Percentiles rank a stretch among this genome's conserved stretches.
Evolutionary conservation across 2,888 invertebrate species (phyloP).

Genomic region (Sesia bembeciformis): DNA sequence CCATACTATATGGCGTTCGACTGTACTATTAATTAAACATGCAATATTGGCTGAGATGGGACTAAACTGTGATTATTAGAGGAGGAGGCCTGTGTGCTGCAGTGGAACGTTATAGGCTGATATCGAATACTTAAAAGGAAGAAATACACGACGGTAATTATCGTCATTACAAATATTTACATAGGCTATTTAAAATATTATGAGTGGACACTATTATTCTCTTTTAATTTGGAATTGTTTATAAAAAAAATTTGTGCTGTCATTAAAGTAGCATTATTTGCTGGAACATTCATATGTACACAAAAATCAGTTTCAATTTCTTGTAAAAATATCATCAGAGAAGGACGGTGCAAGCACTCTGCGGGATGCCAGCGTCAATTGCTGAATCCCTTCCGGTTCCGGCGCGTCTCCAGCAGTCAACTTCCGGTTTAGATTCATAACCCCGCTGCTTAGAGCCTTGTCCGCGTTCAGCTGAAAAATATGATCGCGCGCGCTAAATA

Average conservation of each 20-base stretch:
- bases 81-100: no score
- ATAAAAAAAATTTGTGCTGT: background rate
- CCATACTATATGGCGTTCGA: no score
- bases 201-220: background rate
- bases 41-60: no score
- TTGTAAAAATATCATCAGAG: conserved; percentile 30
- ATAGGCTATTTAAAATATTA: background rate
- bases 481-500: conserved; percentile 33
- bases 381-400: conserved; percentile 67
- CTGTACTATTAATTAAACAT: no score
- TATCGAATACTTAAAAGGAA: background rate
- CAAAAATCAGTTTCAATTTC: conserved; percentile 21
- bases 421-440: conserved; percentile 49
- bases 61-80: no score
- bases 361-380: conserved; percentile 55
- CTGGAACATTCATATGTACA: background rate
- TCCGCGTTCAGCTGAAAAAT: conserved; percentile 38
- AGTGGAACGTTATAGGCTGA: no score
- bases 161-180: background rate
- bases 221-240: background rate
- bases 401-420: conserved; percentile 36
- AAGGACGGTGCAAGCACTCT: conserved; percentile 22
- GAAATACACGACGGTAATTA: background rate
- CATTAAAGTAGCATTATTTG: no score
- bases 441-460: conserved; percentile 46